Conservation (phyloP, 2,797 vertebrate genomes). For the Aulostomus chinensis region DNA sequence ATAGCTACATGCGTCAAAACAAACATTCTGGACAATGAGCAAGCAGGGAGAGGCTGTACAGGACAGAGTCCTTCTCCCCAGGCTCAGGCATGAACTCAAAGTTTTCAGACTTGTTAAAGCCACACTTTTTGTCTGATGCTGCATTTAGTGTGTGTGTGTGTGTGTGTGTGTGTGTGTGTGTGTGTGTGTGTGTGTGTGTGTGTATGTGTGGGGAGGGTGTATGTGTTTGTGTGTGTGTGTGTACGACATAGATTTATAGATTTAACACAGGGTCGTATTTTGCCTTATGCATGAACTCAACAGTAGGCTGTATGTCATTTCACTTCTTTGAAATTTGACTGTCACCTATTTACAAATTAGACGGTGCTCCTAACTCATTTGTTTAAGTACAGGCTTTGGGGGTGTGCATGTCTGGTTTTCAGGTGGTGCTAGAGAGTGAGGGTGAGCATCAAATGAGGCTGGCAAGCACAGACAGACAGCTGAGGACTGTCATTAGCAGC, state of each 20-base stretch:
- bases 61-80: constrained; percentile 1
- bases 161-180: background rate
- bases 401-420: constrained; percentile 39
- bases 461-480: constrained; percentile 27
- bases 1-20: constrained; percentile 13
- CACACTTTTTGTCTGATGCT: constrained; percentile 15
- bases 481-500: constrained; percentile 2
- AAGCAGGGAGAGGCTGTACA: background rate
- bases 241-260: too few species aligned
- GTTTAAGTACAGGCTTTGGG: constrained; percentile 45
- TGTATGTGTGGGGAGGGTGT: background rate
- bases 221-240: too few species aligned
- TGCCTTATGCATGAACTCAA: too few species aligned
- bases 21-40: constrained; percentile 23
- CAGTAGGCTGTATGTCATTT: background rate
- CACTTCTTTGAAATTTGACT: constrained; percentile 11
- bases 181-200: background rate
- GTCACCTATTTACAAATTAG: constrained; percentile 2
- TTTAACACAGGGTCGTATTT: too few species aligned
- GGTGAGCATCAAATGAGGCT: constrained; percentile 19
- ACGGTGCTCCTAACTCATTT: background rate
- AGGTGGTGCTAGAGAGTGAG: constrained; percentile 32
- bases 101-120: constrained; percentile 31
- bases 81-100: background rate
- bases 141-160: background rate